Evolutionary conservation across 2,888 invertebrate genomes (phyloP).

Genomic region (Ormia ochracea): DNA sequence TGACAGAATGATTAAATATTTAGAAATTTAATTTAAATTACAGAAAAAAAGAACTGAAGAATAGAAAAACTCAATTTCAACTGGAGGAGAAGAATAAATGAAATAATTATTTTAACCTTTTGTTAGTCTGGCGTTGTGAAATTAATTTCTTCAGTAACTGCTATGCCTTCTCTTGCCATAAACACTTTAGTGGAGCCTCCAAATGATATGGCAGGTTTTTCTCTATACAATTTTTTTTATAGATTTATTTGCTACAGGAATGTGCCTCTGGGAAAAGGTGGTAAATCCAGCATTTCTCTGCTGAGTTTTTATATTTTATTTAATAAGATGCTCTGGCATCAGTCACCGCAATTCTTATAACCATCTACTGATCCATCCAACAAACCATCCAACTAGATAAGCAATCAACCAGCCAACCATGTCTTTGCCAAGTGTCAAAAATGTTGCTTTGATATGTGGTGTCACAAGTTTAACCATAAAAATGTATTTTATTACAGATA

Average conservation of each 20-base stretch:
- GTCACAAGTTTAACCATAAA: constrained; percentile 58
- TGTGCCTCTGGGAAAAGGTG: constrained; percentile 41
- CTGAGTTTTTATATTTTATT: neutral
- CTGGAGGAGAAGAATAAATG: constrained; percentile 8
- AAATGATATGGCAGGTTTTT: constrained; percentile 50
- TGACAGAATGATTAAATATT: constrained; percentile 57
- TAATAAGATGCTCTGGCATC: constrained; percentile 37
- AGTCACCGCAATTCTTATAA: constrained; percentile 37
- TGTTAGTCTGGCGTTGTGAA: neutral
- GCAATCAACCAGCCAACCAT: constrained; percentile 17
- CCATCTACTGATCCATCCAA: too few species aligned
- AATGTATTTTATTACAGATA: constrained; percentile 53
- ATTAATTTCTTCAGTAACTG: constrained; percentile 14
- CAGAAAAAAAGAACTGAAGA: neutral
- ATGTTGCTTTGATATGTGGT: constrained; percentile 61
- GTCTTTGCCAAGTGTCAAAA: constrained; percentile 60
- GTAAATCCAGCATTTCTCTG: constrained; percentile 50
- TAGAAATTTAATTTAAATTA: constrained; percentile 57
- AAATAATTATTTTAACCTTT: constrained; percentile 51
- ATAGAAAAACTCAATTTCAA: neutral
- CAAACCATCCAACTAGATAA: neutral
- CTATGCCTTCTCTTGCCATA: constrained; percentile 31
- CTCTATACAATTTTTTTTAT: neutral
- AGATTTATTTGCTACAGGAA: constrained; percentile 10
- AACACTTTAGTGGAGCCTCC: constrained; percentile 22